phyloP scores from a whole-genome alignment of 2,113 vertebrate genomes.

The Natator depressus region DNA sequence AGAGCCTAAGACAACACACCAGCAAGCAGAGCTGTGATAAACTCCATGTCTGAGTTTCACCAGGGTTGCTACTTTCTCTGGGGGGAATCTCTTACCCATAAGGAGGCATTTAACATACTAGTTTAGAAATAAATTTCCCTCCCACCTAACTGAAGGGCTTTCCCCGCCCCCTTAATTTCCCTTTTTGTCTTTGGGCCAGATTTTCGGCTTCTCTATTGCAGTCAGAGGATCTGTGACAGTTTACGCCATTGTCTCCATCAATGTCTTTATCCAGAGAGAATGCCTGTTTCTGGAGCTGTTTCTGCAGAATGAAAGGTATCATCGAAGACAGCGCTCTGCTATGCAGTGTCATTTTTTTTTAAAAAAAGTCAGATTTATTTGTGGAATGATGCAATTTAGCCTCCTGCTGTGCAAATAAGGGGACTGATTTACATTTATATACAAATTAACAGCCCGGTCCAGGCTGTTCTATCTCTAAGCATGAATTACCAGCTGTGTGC shows the following conservation, averaged over 20 bases:
- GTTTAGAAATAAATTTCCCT: background rate
- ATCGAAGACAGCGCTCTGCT: background rate
- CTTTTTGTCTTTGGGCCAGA: background rate
- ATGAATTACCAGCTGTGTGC: background rate
- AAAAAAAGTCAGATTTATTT: constrained; percentile 41
- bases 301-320: constrained; percentile 12
- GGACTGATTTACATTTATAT: constrained; percentile 46
- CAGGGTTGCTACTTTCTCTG: no score
- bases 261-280: background rate
- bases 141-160: no score
- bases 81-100: no score
- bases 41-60: no score
- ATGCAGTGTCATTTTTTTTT: constrained; percentile 10
- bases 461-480: background rate
- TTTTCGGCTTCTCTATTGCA: background rate
- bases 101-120: background rate
- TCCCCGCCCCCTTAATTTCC: background rate
- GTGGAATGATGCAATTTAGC: constrained; percentile 39
- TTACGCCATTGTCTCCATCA: background rate
- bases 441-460: constrained; percentile 43
- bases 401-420: constrained; percentile 46
- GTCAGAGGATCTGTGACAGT: background rate
- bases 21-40: background rate
- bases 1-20: background rate
- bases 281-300: background rate